Evolutionary conservation across 2,888 invertebrate species (phyloP), one percentile per base, ranked within the genome.

Genomic region (Patella depressa): DNA sequence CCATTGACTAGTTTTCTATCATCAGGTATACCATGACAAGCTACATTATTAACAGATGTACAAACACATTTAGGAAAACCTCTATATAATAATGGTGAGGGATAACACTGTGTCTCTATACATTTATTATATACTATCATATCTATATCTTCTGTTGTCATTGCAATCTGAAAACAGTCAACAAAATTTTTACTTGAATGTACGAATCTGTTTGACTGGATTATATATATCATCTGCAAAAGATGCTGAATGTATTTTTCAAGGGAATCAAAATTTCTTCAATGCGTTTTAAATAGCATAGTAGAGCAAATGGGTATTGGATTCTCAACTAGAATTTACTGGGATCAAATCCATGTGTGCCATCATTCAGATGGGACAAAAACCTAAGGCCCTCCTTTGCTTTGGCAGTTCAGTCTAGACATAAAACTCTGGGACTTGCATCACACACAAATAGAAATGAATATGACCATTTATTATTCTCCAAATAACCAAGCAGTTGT

Each of bases 21-120:
- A 90, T 98, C 97, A 1, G 98, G 98, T 87, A 98, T 97, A 2
- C 98, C 98, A 93, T 98, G 98, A 84, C 96, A 97, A 29, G 95
- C 96, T 0, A 97, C 95, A 92, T 97, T 96, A 90, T 98, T 98
- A 0, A 97, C 95, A 24, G 97, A 96, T 0, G 97, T 97, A 89
- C 97, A 97, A 3, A 96, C 94, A 79, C 97, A 97, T 89, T 97
- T 97, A 2, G 97, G 97, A 88, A 95, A 98, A 1, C 95, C 94
- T 78, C 93, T 94, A 89, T 98, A 98, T 87, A 95, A 94, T 71
- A 98, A 92, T 0, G 98, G 96, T 24, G 98, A 98, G 12, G 98
- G 98, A 92, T 97, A 98, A 1, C 96, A 96, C 59, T 94, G 94
- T 78, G 94, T 93, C 79, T 93, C 92, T 78, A 97, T 93, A 53